Base-by-base conservation (phyloP, 2,113 vertebrate species). In the Salvelinus namaycush region DNA sequence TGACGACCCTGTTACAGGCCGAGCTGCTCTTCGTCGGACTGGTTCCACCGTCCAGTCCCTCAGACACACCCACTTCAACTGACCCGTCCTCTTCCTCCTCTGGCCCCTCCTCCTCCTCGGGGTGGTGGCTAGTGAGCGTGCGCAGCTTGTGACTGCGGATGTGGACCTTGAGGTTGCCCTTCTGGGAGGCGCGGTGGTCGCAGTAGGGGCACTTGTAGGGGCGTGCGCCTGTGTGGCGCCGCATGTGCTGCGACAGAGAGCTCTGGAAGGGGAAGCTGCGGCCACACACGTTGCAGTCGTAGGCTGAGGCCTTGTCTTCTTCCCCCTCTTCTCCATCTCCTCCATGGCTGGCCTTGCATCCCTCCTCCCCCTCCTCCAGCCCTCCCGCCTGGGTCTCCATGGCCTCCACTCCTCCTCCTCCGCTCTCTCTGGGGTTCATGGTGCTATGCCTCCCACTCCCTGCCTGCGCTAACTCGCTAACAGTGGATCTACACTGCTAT, bases 181-280 rank as follows among this genome's bases (percentile, higher is more conserved):
- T 99, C 87, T 99, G 97, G 60, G 97, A 97, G 18, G 97, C 96
- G 84, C 97, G 92, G 90, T 99, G 97, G 85, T 96, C 94, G 0
- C 97, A 99, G 89, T 99, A 98, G 77, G 97, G 97, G 75, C 97
- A 99, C 90, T 97, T 96, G 90, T 98, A 99, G n/a, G 97, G 97
- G 67, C 97, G 96, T 59, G 95, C 96, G 0, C 97, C 97, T 0
- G 97, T 98, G 91, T 99, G 97, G 65, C 97, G 96, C 75, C 97
- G 94, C 97, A 99, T 99, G 79, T 99, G 97, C 92, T 98, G 97
- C 0, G 97, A 99, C 77, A 99, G 88, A 0, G 97, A 98, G 91
- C 97, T 99, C 86, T 97, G 96, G 85, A 98, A 99, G 20, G 97
- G 95, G 80, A 98, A 99, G 91, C 95, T 97, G 82, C 97, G 97